Evolutionary conservation across 2,797 vertebrate genomes (phyloP), one percentile per base, ranked within the genome.

Genomic region (Ara ararauna): DNA sequence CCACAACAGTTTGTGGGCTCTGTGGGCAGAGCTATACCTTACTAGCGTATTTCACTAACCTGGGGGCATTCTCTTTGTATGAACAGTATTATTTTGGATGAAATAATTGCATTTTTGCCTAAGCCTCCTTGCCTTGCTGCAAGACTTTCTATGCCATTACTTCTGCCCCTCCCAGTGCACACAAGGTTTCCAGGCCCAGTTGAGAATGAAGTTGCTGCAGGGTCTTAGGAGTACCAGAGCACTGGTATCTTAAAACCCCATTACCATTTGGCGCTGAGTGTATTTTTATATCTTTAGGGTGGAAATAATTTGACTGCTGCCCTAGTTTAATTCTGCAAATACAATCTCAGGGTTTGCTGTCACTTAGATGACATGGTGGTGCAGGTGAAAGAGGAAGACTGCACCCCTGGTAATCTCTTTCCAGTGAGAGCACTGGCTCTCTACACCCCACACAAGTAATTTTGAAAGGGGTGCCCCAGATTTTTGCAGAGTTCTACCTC

Each of bases 361-460:
- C 29, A 19, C 26, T 45, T 44, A 44, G 21, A 23, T 7, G 2
- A 58, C 1, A 0, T 21, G 10, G 18, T n/a, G 23, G 45, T 38
- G 13, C 5, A 29, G 30, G 38, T 8, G 34, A 50, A 22, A n/a
- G 40, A 79, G 45, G 34, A 87, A 70, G 20, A 70, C 8, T 54
- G 34, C n/a, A 60, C 6, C 27, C 14, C 9, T 87, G 56, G 15
- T 27, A 66, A 70, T 9, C 13, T 76, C 40, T 70, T 9, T 68
- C 20, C 40, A 38, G 40, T 0, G 0, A 71, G 10, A 60, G 17
- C 30, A 14, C 13, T 1, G 2, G 8, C 22, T 74, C 30, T 45
- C 38, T 56, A 32, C 40, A 68, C 5, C 18, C 50, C 13, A 48
- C 18, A 29, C 4, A 74, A 58, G 9, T 4, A 0, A 36, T 84